Conservation (phyloP, 2,888 invertebrate genomes). For the Notodromas monacha region DNA sequence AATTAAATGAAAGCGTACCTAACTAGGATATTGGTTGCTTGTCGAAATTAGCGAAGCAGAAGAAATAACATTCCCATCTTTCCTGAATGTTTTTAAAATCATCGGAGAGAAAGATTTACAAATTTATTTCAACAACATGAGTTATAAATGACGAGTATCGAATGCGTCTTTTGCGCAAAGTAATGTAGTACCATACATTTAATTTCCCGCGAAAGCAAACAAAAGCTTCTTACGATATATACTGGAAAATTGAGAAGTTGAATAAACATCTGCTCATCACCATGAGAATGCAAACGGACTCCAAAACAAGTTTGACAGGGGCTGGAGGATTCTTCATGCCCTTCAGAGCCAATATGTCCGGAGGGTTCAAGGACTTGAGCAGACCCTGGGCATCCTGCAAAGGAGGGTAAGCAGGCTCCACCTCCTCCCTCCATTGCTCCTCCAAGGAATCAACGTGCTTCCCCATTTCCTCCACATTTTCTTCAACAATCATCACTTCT, state of each 20-base stretch:
- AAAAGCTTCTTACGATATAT: too few relatives aligned
- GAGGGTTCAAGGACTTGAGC: conserved; percentile 16
- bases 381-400: conserved; percentile 17
- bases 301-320: conserved; percentile 16
- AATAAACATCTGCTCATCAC: conserved; percentile 10
- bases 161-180: too few relatives aligned
- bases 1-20: too few relatives aligned
- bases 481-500: conserved; percentile 18
- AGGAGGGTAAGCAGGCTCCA: conserved; percentile 17
- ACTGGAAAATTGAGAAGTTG: too few relatives aligned
- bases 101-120: neutral
- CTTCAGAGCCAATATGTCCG: conserved; percentile 18
- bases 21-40: too few relatives aligned
- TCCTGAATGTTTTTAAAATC: too few relatives aligned
- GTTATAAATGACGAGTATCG: too few relatives aligned
- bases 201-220: too few relatives aligned
- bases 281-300: conserved; percentile 17
- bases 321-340: conserved; percentile 17
- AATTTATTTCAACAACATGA: neutral
- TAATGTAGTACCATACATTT: too few relatives aligned
- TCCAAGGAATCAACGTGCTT: conserved; percentile 17
- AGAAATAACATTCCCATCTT: too few relatives aligned
- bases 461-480: conserved; percentile 17
- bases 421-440: conserved; percentile 18
- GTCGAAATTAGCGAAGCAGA: too few relatives aligned